Conservation (phyloP, 2,797 vertebrate genomes). For the Characodon lateralis region DNA sequence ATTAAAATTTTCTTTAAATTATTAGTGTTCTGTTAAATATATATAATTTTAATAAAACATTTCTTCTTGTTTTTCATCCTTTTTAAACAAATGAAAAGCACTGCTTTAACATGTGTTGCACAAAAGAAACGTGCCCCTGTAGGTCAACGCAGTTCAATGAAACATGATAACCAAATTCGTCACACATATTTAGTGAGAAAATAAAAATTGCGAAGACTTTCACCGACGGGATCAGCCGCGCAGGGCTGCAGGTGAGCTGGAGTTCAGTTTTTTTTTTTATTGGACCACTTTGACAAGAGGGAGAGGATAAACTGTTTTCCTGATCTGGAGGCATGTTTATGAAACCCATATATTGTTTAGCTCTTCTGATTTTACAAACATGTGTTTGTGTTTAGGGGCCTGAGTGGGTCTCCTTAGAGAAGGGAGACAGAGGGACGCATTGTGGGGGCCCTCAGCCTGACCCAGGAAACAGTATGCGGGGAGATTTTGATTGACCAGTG, state of each 20-base stretch:
- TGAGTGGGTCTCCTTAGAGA: slow-evolving; percentile 29
- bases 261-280: slow-evolving; percentile 51
- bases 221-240: slow-evolving; percentile 36
- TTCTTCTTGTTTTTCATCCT: not conserved
- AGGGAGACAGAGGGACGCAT: slow-evolving; percentile 42
- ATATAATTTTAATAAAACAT: not conserved
- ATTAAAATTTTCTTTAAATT: not conserved
- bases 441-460: slow-evolving; percentile 46
- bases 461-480: slow-evolving; percentile 42
- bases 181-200: slow-evolving; percentile 33
- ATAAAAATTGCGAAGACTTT: slow-evolving; percentile 47
- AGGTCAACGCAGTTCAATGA: slow-evolving; percentile 34
- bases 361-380: slow-evolving; percentile 60
- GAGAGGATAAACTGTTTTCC: slow-evolving; percentile 64
- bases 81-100: slow-evolving; percentile 6
- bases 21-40: not conserved
- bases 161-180: slow-evolving; percentile 32
- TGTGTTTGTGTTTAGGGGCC: slow-evolving; percentile 63
- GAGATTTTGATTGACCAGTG: slow-evolving; percentile 47
- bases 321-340: slow-evolving; percentile 68
- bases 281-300: slow-evolving; percentile 26
- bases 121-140: slow-evolving; percentile 13
- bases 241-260: slow-evolving; percentile 50
- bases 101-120: slow-evolving; percentile 1
- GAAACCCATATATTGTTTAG: slow-evolving; percentile 63